Conservation (phyloP, 1,140 invertebrate genomes). For the Brachionus paranguensis region DNA sequence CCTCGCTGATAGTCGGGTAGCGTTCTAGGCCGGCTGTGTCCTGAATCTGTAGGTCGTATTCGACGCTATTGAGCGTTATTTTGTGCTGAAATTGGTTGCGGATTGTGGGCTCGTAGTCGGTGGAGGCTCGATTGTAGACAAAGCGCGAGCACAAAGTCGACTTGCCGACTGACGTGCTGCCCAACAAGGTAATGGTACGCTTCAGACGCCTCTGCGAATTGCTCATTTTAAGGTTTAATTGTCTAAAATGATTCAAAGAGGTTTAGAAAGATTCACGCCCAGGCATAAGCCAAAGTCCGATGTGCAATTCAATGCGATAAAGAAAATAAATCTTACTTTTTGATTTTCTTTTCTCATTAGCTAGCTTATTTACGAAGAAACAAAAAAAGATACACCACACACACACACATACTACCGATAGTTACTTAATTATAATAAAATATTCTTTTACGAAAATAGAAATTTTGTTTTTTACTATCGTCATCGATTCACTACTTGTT, state of each 20-base stretch:
- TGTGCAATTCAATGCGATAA: background rate
- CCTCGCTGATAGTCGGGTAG: background rate
- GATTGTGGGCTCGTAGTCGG: conserved; percentile 26
- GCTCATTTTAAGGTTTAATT: background rate
- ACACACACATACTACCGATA: background rate
- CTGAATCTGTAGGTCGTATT: conserved; percentile 13
- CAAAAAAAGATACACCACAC: conserved; percentile 20
- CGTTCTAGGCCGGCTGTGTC: conserved; percentile 31
- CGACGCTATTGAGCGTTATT: background rate
- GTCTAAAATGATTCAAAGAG: background rate
- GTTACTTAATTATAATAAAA: conserved; percentile 22
- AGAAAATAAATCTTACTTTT: conserved; percentile 22
- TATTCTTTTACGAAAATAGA: conserved; percentile 16
- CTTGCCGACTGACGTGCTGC: conserved; percentile 32
- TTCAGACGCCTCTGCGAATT: background rate
- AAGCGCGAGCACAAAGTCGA: background rate
- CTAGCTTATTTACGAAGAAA: background rate
- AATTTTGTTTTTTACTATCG: conserved; percentile 20
- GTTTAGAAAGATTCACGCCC: background rate
- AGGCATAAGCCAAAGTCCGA: background rate
- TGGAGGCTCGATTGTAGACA: background rate
- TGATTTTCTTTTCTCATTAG: background rate
- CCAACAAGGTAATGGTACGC: background rate
- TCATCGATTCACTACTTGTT: conserved; percentile 1
- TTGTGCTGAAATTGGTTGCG: background rate